phyloP scores from a whole-genome alignment of 2,113 vertebrate genomes.

The Ceyx margarethae region DNA sequence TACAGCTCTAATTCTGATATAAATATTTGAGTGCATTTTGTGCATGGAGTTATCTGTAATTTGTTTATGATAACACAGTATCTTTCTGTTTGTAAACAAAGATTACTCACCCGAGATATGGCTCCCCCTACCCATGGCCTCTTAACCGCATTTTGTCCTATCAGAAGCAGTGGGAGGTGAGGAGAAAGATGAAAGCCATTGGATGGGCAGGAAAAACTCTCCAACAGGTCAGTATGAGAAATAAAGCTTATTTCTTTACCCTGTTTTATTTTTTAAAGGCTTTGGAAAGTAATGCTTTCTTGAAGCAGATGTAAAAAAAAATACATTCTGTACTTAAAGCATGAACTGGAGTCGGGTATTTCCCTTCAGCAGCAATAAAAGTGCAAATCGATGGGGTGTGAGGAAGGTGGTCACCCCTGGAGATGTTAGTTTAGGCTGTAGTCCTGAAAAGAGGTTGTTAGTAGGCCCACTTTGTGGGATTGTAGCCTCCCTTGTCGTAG shows the following conservation, averaged over 20 bases:
- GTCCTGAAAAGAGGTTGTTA: not conserved
- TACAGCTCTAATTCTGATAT: not conserved
- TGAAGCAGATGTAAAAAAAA: not conserved
- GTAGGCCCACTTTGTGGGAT: not conserved
- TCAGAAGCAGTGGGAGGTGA: slow-evolving; percentile 96
- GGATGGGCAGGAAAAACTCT: slow-evolving; percentile 92
- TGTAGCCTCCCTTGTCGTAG: not conserved
- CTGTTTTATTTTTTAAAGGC: no score
- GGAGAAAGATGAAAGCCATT: slow-evolving; percentile 94
- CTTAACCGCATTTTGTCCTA: slow-evolving; percentile 85
- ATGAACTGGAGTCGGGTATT: not conserved
- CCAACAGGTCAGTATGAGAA: slow-evolving; percentile 82
- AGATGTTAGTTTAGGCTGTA: not conserved
- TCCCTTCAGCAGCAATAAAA: not conserved
- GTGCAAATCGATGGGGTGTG: not conserved
- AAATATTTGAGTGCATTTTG: not conserved
- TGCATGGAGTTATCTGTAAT: not conserved
- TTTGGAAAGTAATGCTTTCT: not conserved
- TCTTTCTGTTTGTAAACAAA: slow-evolving; percentile 40
- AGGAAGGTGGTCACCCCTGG: not conserved
- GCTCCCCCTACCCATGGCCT: slow-evolving; percentile 83
- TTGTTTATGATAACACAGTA: not conserved
- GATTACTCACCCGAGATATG: slow-evolving; percentile 82
- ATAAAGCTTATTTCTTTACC: not conserved
- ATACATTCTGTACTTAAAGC: not conserved